Evolutionary conservation across 2,113 vertebrate genomes (phyloP), one percentile per base, ranked within the genome.

Genomic region (Thermophis baileyi): DNA sequence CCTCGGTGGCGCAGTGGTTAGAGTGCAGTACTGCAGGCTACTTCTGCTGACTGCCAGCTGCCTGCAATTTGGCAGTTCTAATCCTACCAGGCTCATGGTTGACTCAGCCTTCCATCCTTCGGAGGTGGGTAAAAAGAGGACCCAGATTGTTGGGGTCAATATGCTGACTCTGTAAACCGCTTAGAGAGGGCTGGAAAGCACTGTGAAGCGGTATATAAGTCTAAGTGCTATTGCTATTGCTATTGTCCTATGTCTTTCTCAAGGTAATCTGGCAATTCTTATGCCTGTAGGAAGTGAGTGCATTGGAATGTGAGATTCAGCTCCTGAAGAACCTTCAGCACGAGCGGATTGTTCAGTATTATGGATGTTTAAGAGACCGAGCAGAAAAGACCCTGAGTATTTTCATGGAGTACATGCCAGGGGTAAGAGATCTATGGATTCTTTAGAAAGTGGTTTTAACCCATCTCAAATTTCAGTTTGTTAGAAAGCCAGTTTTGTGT

Each of bases 331-430:
- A 99, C 44, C 97, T 99, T 54, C 99, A 99, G 92, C 99, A 99
- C 0, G 99, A 99, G 44, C 98, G 99, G 1, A 99, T 99, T 0
- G 99, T 99, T 90, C 99, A 99, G 96, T 99, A 99, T 94, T 99
- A 99, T 0, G 98, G 99, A 96, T 99, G 98, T 91, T 95, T 99
- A 94, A 97, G 98, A 96, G 99, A 99, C 94, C 98, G 98, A 89
- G 98, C 97, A 0, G 98, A 99, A 97, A 99, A 98, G 96, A 99
- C 98, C 16, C 98, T 99, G 95, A 99, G 98, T 74, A 99, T 99
- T 97, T 99, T 99, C 95, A 99, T 99, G 99, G 99, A 99, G 97
- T 99, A 99, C 96, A 99, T 99, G 99, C 99, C 99, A 0, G 99
- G 99, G 98, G 99, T 99, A 96, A 95, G 99, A 95, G 90, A 89